Evolutionary conservation across 37 sponge, comb jelly and placozoan species (phyloP), one percentile per base, ranked within the genome.

Genomic region (Beroe forskalii): DNA sequence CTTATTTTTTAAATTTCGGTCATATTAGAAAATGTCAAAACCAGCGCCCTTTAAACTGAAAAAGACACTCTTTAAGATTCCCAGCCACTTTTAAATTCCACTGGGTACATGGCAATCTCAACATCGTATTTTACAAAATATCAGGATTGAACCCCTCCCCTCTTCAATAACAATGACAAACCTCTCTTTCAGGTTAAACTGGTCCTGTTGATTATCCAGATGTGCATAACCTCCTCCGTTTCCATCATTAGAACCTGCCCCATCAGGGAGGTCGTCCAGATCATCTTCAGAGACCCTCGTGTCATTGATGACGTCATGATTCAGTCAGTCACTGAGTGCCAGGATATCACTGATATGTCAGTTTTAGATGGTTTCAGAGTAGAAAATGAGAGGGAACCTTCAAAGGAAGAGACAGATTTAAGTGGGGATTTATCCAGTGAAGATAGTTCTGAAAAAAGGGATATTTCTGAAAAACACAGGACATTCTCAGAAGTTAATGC

Each of bases 221-320:
- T 80, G 86, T 22, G 24, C 28, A 44, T 80, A 9, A 23, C 35
- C 1, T 38, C 86, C 28, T 20, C 55, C 35, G 41, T 80, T 9
- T 80, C 86, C 44, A 37, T 80, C 40, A 41, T 80, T 25, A 41
- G 86, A 80, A 44, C 86, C 25, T 80, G 44, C 40, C 86, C 86
- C 17, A 41, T 80, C 55, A 80, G 55, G n/a, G 86, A 80, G 20
- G 1, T 80, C 28, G 30, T 80, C 40, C 37, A 44, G 40, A 37
- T 80, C 3, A 42, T 80, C 8, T 23, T 48, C 14, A 43, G 86
- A 20, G 44, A 44, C 55, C 9, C 24, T 44, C 38, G 35, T 48
- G 86, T 80, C 25, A 80, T 80, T 35, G 8, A 37, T 80, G 86
- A 80, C 86, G 86, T 80, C 86, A 80, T 80, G 86, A 80, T 80